Percentiles rank a stretch among this genome's conserved stretches.
Evolutionary conservation across 2,113 vertebrate genomes (phyloP).

Genomic region (Antennarius striatus): DNA sequence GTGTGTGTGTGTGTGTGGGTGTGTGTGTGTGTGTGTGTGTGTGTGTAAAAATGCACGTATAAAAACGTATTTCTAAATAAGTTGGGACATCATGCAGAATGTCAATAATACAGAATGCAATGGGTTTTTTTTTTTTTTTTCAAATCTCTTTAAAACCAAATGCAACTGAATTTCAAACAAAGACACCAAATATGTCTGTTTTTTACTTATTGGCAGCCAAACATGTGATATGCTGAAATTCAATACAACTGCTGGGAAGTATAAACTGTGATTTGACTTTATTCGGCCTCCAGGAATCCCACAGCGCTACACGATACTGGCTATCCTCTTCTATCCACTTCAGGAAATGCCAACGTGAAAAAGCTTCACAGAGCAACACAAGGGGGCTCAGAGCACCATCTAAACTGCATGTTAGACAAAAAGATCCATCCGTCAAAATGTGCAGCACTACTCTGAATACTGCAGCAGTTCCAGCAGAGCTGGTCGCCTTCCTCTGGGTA

Average conservation of each 20-base stretch:
- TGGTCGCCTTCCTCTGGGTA: conserved; percentile 46
- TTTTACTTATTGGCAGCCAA: neutral
- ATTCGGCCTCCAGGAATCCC: neutral
- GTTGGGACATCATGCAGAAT: too few relatives aligned
- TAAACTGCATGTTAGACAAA: conserved; percentile 6
- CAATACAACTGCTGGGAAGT: neutral
- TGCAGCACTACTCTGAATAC: conserved; percentile 26
- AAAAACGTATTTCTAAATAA: too few relatives aligned
- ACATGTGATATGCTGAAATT: neutral
- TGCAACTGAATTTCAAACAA: too few relatives aligned
- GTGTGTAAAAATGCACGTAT: too few relatives aligned
- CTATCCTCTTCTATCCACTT: neutral
- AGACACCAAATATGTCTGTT: neutral
- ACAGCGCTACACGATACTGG: neutral
- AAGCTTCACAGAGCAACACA: neutral
- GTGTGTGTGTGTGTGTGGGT: too few relatives aligned
- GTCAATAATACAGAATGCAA: too few relatives aligned
- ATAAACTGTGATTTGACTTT: neutral
- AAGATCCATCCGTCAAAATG: conserved; percentile 7
- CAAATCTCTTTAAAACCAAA: too few relatives aligned
- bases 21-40: too few relatives aligned
- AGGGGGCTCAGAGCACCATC: conserved; percentile 2
- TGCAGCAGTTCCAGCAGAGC: conserved; percentile 35
- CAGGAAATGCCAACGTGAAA: neutral
- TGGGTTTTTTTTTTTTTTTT: too few relatives aligned